These are phyloP conservation scores for Coleophora flavipennella DNA, from an alignment of 2,888 invertebrate genomes.

Conservation along the genomic window DNA sequence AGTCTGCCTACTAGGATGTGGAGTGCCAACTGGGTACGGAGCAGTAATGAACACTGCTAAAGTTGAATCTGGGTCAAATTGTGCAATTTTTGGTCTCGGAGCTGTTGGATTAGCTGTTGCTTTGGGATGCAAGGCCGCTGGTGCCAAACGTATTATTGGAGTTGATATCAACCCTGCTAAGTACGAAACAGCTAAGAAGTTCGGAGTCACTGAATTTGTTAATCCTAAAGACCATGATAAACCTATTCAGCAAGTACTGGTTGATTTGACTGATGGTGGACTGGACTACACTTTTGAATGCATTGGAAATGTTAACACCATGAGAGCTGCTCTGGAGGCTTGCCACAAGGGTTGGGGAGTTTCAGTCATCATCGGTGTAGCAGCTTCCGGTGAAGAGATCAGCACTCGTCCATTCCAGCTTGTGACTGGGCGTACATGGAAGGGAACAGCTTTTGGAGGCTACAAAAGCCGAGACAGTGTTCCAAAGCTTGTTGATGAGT, in stretches of 20 bases:
- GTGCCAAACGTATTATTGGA: conserved; percentile 90
- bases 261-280: conserved; percentile 94
- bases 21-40: conserved; percentile 95
- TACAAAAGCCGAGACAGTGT: conserved; percentile 97
- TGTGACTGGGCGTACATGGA: conserved; percentile 98
- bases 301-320: conserved; percentile 92
- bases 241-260: conserved; percentile 89
- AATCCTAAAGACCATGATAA: conserved; percentile 90
- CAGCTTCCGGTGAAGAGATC: conserved; percentile 96
- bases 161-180: conserved; percentile 89
- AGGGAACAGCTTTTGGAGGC: conserved; percentile 93
- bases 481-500: conserved; percentile 90
- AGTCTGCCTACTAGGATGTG: conserved; percentile 93
- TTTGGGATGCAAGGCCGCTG: conserved; percentile 88
- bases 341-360: conserved; percentile 99
- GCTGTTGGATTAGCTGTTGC: conserved; percentile 94
- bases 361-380: conserved; percentile 97
- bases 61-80: conserved; percentile 88
- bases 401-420: conserved; percentile 97
- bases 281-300: conserved; percentile 99
- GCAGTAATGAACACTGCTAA: conserved; percentile 94
- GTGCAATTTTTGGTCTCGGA: conserved; percentile 95
- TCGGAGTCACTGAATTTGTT: conserved; percentile 95
- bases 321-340: conserved; percentile 85
- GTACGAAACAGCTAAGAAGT: conserved; percentile 85